Conservation (phyloP, 2,797 vertebrate genomes). For the Halcyon badia region DNA sequence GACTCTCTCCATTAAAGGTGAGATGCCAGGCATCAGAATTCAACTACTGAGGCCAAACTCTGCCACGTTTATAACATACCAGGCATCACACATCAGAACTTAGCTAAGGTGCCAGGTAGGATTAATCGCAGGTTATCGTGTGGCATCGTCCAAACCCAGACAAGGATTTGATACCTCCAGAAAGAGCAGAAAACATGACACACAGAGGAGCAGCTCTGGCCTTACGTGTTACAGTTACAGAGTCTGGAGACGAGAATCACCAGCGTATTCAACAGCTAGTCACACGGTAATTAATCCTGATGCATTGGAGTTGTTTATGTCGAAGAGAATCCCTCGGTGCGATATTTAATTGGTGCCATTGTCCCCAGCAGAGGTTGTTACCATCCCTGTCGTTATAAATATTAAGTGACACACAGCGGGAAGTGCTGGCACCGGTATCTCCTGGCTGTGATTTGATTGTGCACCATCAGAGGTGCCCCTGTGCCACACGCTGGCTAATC, state of each 20-base stretch:
- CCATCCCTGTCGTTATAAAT: neutral
- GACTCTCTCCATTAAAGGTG: neutral
- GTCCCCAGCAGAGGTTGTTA: neutral
- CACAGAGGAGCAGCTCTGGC: neutral
- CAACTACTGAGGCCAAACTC: neutral
- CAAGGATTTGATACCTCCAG: neutral
- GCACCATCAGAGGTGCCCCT: neutral
- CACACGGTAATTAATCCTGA: neutral
- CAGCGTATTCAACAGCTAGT: neutral
- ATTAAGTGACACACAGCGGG: neutral
- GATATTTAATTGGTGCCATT: neutral
- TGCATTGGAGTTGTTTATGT: neutral
- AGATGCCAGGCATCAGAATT: neutral
- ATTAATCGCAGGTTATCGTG: neutral
- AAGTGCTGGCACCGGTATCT: neutral
- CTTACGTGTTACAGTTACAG: neutral
- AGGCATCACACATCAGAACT: neutral
- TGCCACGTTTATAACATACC: neutral
- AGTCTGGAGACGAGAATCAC: neutral
- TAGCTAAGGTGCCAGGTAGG: neutral
- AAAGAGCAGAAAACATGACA: neutral
- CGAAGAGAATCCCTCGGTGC: neutral
- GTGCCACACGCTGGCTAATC: neutral
- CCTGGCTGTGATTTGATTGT: neutral
- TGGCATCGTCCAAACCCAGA: neutral